Conservation (phyloP, 2,113 vertebrate species). For the Astur gentilis region DNA sequence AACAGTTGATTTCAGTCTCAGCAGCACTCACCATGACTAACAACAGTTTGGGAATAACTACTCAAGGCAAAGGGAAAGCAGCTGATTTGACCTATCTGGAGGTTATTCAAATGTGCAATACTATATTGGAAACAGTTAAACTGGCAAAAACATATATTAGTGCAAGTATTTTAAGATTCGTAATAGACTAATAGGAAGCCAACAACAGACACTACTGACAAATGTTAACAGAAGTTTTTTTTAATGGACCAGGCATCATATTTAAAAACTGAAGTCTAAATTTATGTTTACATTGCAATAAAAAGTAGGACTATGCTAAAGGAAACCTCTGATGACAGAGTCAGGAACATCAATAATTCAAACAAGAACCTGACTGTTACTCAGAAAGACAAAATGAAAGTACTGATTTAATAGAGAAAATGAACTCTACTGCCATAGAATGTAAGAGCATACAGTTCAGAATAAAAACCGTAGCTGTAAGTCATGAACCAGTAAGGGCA, state of each 20-base stretch:
- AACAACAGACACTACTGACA: background rate
- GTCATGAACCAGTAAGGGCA: background rate
- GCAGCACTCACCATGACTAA: background rate
- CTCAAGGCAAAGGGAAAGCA: background rate
- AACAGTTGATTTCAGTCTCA: background rate
- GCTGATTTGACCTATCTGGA: background rate
- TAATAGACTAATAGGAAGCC: background rate
- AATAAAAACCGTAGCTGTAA: background rate
- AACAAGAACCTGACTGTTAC: background rate
- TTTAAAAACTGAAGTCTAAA: background rate
- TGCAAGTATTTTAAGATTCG: background rate
- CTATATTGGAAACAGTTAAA: background rate
- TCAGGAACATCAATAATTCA: background rate
- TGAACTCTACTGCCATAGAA: background rate
- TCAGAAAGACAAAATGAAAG: background rate
- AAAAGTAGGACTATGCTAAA: background rate
- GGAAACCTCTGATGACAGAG: background rate
- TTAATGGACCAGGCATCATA: background rate
- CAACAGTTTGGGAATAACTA: background rate
- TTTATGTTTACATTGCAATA: background rate
- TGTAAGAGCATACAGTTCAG: fast-evolving
- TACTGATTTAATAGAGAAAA: background rate
- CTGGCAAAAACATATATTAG: background rate
- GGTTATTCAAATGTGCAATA: background rate
- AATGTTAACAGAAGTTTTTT: background rate